Percentiles rank a stretch among this genome's conserved stretches.
Conservation (phyloP, 2,113 vertebrate genomes). For the Ploceus nigricollis region DNA sequence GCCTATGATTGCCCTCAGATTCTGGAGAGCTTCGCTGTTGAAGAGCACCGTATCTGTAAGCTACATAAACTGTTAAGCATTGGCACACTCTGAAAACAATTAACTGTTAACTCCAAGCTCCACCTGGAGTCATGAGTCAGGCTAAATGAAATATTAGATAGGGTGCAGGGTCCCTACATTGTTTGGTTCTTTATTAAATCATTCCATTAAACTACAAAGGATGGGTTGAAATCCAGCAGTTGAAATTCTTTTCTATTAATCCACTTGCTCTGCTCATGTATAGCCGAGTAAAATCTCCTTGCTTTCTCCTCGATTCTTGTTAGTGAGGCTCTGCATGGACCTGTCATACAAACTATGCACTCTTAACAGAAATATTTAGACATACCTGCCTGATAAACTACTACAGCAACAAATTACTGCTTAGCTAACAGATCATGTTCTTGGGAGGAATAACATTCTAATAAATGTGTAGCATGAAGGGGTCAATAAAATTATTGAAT, state of each 20-base stretch:
- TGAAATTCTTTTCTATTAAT: background rate
- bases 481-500: background rate
- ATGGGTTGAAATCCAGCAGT: background rate
- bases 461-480: background rate
- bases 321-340: background rate
- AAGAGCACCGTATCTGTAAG: background rate
- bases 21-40: background rate
- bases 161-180: background rate
- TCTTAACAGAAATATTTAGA: background rate
- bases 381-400: background rate
- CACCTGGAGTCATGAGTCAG: background rate
- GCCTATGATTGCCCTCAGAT: background rate
- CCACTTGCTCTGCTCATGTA: background rate
- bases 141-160: background rate
- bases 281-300: background rate
- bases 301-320: fast-evolving
- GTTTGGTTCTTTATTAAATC: background rate
- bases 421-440: background rate
- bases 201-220: background rate
- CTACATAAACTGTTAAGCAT: background rate
- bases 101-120: background rate
- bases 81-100: background rate
- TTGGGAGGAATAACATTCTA: background rate
- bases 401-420: background rate
- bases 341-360: background rate